These are phyloP conservation scores for Eupithecia tripunctaria DNA, from an alignment of 2,888 invertebrate species.

Conservation along the genomic window DNA sequence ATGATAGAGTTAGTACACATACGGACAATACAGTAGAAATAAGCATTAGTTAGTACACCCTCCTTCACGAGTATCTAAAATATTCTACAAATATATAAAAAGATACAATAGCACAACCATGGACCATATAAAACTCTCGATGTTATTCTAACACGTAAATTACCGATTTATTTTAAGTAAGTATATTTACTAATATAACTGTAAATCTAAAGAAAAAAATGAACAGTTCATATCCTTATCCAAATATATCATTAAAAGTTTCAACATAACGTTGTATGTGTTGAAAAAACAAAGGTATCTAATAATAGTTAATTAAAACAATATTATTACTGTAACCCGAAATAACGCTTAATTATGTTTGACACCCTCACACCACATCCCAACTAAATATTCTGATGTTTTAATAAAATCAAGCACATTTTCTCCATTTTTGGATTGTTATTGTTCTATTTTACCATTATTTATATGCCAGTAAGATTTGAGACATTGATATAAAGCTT, in stretches of 20 bases:
- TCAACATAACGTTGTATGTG: constrained; percentile 31
- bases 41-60: constrained; percentile 61
- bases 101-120: constrained; percentile 78
- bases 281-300: constrained; percentile 6
- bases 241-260: constrained; percentile 33
- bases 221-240: constrained; percentile 50
- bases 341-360: constrained; percentile 19
- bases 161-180: constrained; percentile 78
- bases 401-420: constrained; percentile 50
- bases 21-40: constrained; percentile 55
- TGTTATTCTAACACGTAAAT: constrained; percentile 73
- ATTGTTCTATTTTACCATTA: constrained; percentile 35
- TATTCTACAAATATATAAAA: constrained; percentile 35
- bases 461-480: constrained; percentile 56
- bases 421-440: neutral
- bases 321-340: constrained; percentile 40
- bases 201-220: constrained; percentile 66
- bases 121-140: constrained; percentile 78
- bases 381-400: constrained; percentile 68
- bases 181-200: constrained; percentile 74
- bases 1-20: constrained; percentile 55
- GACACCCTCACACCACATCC: constrained; percentile 74
- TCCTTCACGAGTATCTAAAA: constrained; percentile 65
- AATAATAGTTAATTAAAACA: constrained; percentile 13
- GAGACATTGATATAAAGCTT: constrained; percentile 51